Base-by-base conservation (phyloP, 2,888 invertebrate species). In the Acanthosepion pharaonis region DNA sequence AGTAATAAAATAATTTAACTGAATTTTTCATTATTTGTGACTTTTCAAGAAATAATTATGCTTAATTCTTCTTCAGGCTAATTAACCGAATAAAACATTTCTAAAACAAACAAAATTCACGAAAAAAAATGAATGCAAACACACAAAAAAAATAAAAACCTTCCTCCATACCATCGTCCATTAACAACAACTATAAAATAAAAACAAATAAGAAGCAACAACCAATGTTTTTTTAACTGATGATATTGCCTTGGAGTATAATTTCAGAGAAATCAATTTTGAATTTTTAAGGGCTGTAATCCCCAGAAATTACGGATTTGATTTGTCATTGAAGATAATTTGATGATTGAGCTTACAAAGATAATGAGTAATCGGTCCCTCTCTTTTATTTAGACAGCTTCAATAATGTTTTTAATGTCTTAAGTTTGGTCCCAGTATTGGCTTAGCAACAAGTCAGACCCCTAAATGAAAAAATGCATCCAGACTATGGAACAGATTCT, bases 21-120 rank as follows among this genome's bases (percentile, higher is more conserved):
- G 78, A 78, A 78, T n/a, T 78, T 78, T 78, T 78, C 78, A 78
- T 78, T 78, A 78, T 78, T 78, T n/a, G n/a, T 28, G 78, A 78
- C 9, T 28, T 78, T 78, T 78, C 78, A 78, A 78, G n/a, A 78
- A 78, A 78, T 78, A 78, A 78, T 78, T 78, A 78, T 78, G 78
- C 78, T 78, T 78, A 78, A 78, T 78, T 78, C 59, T n/a, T 78
- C 78, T 78, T 78, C 78, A n/a, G 78, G 78, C 78, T 78, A 28
- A 78, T 78, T 78, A n/a, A 78, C 78, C 78, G 78, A 78, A 78
- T 78, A 78, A 78, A 78, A 28, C n/a, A 78, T 78, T 78, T 78
- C 78, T n/a, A n/a, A 78, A 78, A 78, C 78, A 78, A 78, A 78
- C n/a, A 78, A 78, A n/a, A 78, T n/a, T n/a, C n/a, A n/a, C n/a